Base-by-base conservation (phyloP, 2,888 invertebrate genomes). In the Lithophane socia region DNA sequence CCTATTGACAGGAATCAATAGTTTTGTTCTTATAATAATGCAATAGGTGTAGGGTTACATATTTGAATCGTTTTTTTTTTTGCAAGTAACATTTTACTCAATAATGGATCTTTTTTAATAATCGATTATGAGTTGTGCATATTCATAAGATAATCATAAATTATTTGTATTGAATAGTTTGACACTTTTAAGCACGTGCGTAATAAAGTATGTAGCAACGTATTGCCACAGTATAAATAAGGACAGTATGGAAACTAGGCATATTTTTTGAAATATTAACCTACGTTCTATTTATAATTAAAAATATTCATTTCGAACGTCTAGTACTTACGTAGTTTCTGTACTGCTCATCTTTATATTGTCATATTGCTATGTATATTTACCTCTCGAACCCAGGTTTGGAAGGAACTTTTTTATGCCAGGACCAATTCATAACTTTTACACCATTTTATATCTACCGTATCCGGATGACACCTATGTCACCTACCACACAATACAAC, bases 121-220 rank as follows among this genome's bases (percentile, higher is more conserved):
- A 47, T 73, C 80, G 80, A 86, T 86, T 77, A 82, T 77, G 44
- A 63, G 78, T 82, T 93, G 89, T 95, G 95, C 95, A 95, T 96
- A 95, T 94, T 96, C 95, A 95, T 95, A 91, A 90, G 80, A 83
- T 85, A 67, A 79, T 91, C 90, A 95, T 95, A 91, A 94, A 93
- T 93, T 91, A 87, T 69, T 75, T 60, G 18, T 73, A 68, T 54
- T 79, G 77, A 73, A 85, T 79, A 67, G 82, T 61, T 79, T 74
- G 73, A 68, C 70, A 74, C 42, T 54, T 75, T 18, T 52, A 49
- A 64, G 73, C 61, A 73, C 72, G 67, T 67, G 67, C 56, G 29
- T 29, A 10, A 52, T 44, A 24, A 21, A 37, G 37, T 37, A 69
- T 21, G 29, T n/a, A 58, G 16, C 18, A 18, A 58, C 3, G 52